Percentiles rank a stretch among this genome's conserved stretches.
Conservation (phyloP, 2,888 invertebrate species). For the Ganaspis brasiliensis region DNA sequence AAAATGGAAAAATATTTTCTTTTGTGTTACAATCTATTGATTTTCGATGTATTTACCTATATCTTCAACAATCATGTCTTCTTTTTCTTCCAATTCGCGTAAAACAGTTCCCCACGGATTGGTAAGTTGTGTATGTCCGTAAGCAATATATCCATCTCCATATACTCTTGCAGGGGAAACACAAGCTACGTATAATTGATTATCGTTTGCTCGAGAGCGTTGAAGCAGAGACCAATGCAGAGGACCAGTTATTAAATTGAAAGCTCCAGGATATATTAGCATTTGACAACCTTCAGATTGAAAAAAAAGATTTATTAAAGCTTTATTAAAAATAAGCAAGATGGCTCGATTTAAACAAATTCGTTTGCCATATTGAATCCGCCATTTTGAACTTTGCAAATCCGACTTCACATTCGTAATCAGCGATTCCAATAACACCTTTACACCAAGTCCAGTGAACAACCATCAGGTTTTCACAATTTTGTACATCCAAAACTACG, state of each 20-base stretch:
- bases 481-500: too few species aligned
- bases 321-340: too few species aligned
- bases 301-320: background rate
- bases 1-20: background rate
- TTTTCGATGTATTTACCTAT: slow-evolving; percentile 84
- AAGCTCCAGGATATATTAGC: slow-evolving; percentile 96
- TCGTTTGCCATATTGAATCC: too few species aligned
- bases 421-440: too few species aligned
- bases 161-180: slow-evolving; percentile 91
- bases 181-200: slow-evolving; percentile 93
- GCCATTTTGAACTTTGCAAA: too few species aligned
- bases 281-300: slow-evolving; percentile 87
- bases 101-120: slow-evolving; percentile 93
- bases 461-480: too few species aligned
- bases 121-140: slow-evolving; percentile 92
- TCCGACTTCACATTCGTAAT: too few species aligned
- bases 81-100: slow-evolving; percentile 86
- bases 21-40: background rate
- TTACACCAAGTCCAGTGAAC: too few species aligned
- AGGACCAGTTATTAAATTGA: slow-evolving; percentile 98
- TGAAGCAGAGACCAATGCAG: slow-evolving; percentile 95
- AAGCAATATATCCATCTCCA: slow-evolving; percentile 90
- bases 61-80: slow-evolving; percentile 88
- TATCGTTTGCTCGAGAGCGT: slow-evolving; percentile 91
- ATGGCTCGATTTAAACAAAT: too few species aligned